A percentile compares a stretch with the other conserved stretches of the same genome.
Conservation (phyloP, 92 coral and sea anemone species). For the Isaurus tuberculatus region DNA sequence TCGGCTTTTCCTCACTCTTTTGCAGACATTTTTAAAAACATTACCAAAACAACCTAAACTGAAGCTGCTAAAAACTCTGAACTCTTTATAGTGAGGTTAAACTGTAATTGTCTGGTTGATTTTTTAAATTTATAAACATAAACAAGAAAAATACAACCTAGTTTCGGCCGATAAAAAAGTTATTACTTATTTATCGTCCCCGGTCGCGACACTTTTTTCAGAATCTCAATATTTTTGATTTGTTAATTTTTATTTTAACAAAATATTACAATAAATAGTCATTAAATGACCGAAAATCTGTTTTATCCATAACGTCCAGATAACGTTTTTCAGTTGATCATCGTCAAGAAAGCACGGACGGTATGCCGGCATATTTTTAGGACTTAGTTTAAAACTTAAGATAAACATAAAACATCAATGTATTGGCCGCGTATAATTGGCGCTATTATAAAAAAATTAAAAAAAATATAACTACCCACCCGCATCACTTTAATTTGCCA, state of each 20-base stretch:
- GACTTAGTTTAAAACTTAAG: slow-evolving; percentile 2
- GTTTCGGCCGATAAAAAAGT: slow-evolving; percentile 1
- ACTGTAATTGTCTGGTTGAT: slow-evolving; percentile 15
- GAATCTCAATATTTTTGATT: background rate
- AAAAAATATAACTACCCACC: slow-evolving; percentile 14
- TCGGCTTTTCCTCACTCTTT: background rate
- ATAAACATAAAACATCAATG: slow-evolving; percentile 1
- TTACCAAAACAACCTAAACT: slow-evolving; percentile 23
- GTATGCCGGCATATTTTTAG: background rate
- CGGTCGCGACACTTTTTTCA: background rate
- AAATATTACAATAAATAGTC: slow-evolving; percentile 1
- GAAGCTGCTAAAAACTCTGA: slow-evolving; percentile 24
- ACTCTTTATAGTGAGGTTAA: background rate
- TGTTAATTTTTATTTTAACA: background rate
- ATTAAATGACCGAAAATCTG: background rate
- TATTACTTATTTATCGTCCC: background rate
- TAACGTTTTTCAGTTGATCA: slow-evolving; percentile 1
- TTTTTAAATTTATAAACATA: background rate
- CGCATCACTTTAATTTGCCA: slow-evolving; percentile 1
- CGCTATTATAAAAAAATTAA: background rate
- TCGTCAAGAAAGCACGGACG: background rate
- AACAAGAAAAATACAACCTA: slow-evolving; percentile 10
- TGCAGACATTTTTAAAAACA: background rate
- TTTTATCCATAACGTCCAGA: background rate
- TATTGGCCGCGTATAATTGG: background rate